Percentiles rank a stretch among this genome's conserved stretches.
Evolutionary conservation across 2,113 vertebrate species (phyloP).

Genomic region (Protobothrops flavoviridis): DNA sequence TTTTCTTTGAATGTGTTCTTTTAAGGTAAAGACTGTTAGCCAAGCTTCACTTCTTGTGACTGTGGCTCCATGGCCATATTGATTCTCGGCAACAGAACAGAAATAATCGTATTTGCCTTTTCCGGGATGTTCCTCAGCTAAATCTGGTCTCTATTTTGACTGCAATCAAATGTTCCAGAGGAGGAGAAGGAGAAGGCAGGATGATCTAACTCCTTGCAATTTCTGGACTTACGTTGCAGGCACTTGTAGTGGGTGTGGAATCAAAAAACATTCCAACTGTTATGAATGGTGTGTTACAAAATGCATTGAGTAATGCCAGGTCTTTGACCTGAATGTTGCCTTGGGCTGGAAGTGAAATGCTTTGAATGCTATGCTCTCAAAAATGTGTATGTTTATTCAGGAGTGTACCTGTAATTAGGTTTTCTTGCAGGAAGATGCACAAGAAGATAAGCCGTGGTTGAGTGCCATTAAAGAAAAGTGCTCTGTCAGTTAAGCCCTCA

Average conservation of each 20-base stretch:
- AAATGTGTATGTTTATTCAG: not conserved
- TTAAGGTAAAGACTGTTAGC: not conserved
- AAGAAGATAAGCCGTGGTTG: not conserved
- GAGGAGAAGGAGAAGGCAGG: not conserved
- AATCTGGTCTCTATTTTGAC: not conserved
- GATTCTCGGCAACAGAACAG: not conserved
- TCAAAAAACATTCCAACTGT: not conserved
- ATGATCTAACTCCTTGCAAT: not conserved
- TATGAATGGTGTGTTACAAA: not conserved
- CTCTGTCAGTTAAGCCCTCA: not conserved
- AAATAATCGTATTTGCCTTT: not conserved
- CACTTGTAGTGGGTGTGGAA: not conserved
- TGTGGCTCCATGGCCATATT: not conserved
- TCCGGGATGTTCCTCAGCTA: not conserved
- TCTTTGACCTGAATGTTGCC: not conserved
- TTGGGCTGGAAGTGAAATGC: accelerated
- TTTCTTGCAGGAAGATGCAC: not conserved
- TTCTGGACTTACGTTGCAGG: accelerated
- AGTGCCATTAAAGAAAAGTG: not conserved
- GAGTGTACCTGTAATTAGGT: not conserved
- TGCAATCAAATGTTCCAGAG: not conserved
- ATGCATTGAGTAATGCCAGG: not conserved
- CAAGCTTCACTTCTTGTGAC: not conserved
- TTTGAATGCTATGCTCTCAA: not conserved
- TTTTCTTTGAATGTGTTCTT: not conserved